Evolutionary conservation across 2,113 vertebrate genomes (phyloP).

Genomic region (Panthera tigris): DNA sequence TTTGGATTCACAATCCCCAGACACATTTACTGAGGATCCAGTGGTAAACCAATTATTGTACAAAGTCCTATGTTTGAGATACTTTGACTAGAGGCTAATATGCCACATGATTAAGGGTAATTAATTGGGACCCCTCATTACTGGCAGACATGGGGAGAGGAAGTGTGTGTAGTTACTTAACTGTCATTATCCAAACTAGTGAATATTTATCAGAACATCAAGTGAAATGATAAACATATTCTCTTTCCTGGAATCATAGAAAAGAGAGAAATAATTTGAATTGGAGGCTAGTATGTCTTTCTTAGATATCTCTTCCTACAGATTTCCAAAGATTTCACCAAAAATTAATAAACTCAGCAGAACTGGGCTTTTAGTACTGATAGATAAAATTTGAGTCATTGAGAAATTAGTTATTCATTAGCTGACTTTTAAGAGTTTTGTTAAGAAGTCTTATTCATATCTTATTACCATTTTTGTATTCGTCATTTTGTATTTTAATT

Average conservation of each 20-base stretch:
- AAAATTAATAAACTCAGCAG: neutral
- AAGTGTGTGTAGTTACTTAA: neutral
- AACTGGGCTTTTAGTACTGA: neutral
- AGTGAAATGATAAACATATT: neutral
- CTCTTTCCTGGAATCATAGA: neutral
- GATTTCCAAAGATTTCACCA: neutral
- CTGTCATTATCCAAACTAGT: neutral
- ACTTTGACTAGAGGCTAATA: neutral
- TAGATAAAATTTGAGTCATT: neutral
- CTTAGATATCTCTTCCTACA: neutral
- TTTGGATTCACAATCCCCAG: neutral
- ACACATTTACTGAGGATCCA: neutral
- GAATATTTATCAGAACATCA: neutral
- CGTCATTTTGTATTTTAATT: slow-evolving; percentile 26
- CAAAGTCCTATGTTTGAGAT: neutral
- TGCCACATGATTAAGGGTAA: neutral
- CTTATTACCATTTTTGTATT: neutral
- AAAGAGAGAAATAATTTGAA: neutral
- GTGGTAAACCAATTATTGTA: neutral
- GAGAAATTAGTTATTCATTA: neutral
- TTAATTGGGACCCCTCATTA: neutral
- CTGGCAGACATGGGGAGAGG: neutral
- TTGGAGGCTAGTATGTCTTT: neutral
- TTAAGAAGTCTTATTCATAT: neutral
- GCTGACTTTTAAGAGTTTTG: neutral